Conservation (phyloP, 2,797 vertebrate genomes). For the Babyrousa celebensis region DNA sequence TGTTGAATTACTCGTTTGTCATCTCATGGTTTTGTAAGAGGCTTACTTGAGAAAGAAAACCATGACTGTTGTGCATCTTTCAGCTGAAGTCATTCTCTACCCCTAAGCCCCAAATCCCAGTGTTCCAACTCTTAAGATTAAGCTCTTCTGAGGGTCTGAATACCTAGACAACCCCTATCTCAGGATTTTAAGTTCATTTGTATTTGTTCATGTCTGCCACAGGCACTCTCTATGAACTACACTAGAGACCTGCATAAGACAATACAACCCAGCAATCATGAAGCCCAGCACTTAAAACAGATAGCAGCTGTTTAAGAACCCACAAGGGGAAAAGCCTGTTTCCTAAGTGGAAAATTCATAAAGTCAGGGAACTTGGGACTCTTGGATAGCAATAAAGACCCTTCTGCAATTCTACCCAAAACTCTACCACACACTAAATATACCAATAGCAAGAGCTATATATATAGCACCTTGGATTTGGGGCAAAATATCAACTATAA, state of each 20-base stretch:
- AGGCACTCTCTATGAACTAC: not conserved
- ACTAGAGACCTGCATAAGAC: not conserved
- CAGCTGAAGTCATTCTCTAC: not conserved
- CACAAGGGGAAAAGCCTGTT: not conserved
- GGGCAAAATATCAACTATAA: constrained; percentile 55
- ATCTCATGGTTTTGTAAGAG: rapidly evolving
- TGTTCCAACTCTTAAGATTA: not conserved
- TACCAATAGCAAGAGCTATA: constrained; percentile 38
- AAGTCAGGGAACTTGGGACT: not conserved
- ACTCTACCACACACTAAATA: constrained; percentile 22
- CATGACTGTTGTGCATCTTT: not conserved
- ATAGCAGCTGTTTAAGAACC: not conserved
- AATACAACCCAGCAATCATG: not conserved
- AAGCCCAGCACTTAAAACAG: not conserved
- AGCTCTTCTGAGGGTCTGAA: not conserved
- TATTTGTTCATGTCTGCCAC: constrained; percentile 42
- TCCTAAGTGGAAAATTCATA: not conserved
- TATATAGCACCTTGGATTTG: constrained; percentile 72
- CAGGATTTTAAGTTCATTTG: constrained; percentile 72
- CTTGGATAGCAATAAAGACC: not conserved
- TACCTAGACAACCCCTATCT: not conserved
- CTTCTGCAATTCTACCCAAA: not conserved
- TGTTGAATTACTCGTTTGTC: not conserved
- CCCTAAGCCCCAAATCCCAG: not conserved
- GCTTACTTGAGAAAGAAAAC: not conserved